Evolutionary conservation across 2,113 vertebrate species (phyloP).

Genomic region (Sapayoa aenigma): DNA sequence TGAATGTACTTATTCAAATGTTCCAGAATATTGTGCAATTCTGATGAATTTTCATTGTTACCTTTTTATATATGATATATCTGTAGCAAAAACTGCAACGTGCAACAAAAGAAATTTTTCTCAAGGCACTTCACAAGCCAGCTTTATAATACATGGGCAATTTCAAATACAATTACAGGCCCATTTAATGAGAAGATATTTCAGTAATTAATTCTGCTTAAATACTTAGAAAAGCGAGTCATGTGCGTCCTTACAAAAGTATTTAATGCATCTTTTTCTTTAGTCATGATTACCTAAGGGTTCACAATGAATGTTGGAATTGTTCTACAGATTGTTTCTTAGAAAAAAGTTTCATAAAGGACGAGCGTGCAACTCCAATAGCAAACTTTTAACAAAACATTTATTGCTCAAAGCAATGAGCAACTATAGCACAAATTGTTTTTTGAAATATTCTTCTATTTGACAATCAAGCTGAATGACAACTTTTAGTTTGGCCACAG

Average conservation of each 20-base stretch:
- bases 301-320: neutral
- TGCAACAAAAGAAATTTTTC: neutral
- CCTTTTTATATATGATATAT: neutral
- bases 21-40: neutral
- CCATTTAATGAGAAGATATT: neutral
- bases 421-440: neutral
- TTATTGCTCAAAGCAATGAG: neutral
- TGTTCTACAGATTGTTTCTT: neutral
- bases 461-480: neutral
- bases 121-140: neutral
- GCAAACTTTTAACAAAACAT: neutral
- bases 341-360: neutral
- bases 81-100: neutral
- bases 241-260: neutral
- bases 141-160: neutral
- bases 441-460: neutral
- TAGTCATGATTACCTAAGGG: neutral
- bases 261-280: neutral
- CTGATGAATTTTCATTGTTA: neutral
- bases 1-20: neutral
- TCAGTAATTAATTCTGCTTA: neutral
- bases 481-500: neutral
- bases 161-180: neutral
- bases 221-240: neutral
- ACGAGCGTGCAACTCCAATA: neutral